Conservation (phyloP, 1,140 invertebrate species). For the Lucilia sericata region DNA sequence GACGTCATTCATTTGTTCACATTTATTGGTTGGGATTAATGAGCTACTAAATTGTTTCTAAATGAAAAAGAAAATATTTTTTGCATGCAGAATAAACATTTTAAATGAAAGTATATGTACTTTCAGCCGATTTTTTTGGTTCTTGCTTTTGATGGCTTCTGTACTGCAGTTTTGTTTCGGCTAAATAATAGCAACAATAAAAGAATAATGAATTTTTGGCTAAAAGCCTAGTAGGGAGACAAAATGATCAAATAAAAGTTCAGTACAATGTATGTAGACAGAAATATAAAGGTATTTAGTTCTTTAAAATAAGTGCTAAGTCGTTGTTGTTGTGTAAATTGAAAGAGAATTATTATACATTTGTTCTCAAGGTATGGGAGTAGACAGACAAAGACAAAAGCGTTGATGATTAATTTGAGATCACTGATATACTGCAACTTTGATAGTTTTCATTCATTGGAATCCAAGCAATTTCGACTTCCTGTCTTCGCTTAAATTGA, state of each 20-base stretch:
- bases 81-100: too few species aligned
- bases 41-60: slow-evolving; percentile 8
- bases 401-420: too few species aligned
- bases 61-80: not conserved
- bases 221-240: not conserved
- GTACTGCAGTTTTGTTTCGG: not conserved
- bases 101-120: not conserved
- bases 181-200: not conserved
- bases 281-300: not conserved
- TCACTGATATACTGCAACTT: too few species aligned
- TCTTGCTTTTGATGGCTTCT: not conserved
- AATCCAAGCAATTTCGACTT: too few species aligned
- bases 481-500: too few species aligned
- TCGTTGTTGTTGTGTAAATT: too few species aligned
- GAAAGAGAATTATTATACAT: too few species aligned
- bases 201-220: not conserved
- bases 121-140: not conserved
- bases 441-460: too few species aligned
- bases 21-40: not conserved
- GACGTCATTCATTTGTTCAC: not conserved
- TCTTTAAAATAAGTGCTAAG: too few species aligned
- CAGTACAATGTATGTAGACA: not conserved
- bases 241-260: not conserved
- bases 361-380: too few species aligned
- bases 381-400: too few species aligned